Evolutionary conservation across 2,888 invertebrate species (phyloP).

Genomic region (Drosophila mimica): DNA sequence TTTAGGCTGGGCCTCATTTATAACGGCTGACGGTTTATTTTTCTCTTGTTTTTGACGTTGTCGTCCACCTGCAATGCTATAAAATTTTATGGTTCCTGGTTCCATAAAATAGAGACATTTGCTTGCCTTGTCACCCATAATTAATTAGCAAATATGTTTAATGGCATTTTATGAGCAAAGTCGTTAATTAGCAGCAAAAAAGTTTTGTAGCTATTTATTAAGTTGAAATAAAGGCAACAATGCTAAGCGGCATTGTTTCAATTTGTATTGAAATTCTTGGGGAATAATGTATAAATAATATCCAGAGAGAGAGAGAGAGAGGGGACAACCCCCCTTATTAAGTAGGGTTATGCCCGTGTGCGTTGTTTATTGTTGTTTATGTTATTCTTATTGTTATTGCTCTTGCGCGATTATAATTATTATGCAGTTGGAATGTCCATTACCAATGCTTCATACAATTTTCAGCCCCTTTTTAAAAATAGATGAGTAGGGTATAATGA

Average conservation of each 20-base stretch:
- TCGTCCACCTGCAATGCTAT: conserved; percentile 49
- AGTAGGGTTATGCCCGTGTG: neutral
- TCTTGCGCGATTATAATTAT: neutral
- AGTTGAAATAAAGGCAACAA: neutral
- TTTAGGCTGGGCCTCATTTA: conserved; percentile 28
- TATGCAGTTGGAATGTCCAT: neutral
- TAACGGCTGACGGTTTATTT: conserved; percentile 37
- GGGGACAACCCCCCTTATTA: neutral
- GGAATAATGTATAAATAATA: conserved; percentile 3
- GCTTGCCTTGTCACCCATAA: conserved; percentile 47
- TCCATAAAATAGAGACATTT: conserved; percentile 49
- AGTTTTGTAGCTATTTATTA: conserved; percentile 4
- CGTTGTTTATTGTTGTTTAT: neutral
- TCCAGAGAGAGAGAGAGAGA: no score
- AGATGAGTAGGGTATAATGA: neutral
- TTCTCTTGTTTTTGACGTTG: conserved; percentile 8
- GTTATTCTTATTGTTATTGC: neutral
- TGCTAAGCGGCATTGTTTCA: conserved; percentile 7
- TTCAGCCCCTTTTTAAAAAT: neutral
- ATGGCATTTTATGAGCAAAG: conserved; percentile 46
- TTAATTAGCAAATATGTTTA: conserved; percentile 67
- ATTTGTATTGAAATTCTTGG: neutral
- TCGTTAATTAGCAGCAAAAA: conserved; percentile 47
- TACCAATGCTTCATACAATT: neutral
- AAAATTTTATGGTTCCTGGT: conserved; percentile 49